Base-by-base conservation (phyloP, 2,797 vertebrate genomes). In the Xiphophorus birchmanni region DNA sequence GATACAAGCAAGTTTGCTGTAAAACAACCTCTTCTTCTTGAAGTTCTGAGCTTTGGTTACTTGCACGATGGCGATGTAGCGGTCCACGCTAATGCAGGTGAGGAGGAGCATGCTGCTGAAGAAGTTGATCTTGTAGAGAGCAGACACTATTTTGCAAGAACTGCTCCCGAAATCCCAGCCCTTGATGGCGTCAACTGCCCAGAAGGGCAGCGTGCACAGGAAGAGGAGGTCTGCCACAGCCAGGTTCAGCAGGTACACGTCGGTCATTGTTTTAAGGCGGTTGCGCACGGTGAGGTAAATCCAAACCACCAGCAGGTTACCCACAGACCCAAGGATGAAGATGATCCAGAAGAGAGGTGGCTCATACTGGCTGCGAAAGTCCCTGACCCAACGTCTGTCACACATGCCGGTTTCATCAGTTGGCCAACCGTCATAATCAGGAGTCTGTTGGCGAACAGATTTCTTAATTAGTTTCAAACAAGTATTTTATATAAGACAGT, bases 191-290 rank as follows among this genome's bases (percentile, higher is more conserved):
- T 97, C 95, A 0, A 87, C 87, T 3, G 97, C 97, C 98, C 97
- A 97, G 91, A 99, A 97, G 54, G 98, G 98, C 47, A 99, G 91
- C 6, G 95, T 97, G 88, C 93, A 89, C 0, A 99, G 94, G 84
- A 99, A 97, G 42, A 98, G 95, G 4, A 99, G 96, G 89, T 98
- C 98, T 0, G 97, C 97, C 1, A 98, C 92, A 0, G 98, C 96
- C 89, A 99, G 82, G 80, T 98, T 97, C 26, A 98, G 85, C 48
- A 98, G 94, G 87, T 98, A 98, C 73, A 89, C 91, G 42, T 98
- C 97, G 0, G 96, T 97, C 96, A 96, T 96, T 76, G 96, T 98
- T 92, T 97, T 98, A 86, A 96, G 94, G 15, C 97, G 94, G 48
- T 95, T 91, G 44, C 94, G 95, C 42, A 96, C 91, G 1, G 95